phyloP scores from a whole-genome alignment of 1,140 invertebrate species.

The Drosophila murphyi region DNA sequence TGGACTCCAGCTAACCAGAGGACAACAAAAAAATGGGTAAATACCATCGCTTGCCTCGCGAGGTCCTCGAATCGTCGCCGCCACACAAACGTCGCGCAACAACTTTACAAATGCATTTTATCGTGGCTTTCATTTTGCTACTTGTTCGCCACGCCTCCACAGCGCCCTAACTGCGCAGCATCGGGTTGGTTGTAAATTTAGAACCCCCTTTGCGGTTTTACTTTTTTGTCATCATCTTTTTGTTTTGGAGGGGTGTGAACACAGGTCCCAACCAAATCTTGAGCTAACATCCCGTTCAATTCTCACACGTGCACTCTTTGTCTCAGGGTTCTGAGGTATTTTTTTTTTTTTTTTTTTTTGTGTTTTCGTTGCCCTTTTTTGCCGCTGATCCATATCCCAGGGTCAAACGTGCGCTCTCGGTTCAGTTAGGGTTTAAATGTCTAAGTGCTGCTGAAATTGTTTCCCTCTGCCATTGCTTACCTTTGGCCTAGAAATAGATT shows the following conservation, averaged over 20 bases:
- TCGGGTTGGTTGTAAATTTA: conserved; percentile 74
- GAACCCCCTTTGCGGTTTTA: conserved; percentile 68
- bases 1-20: conserved; percentile 33
- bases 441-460: conserved; percentile 80
- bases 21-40: conserved; percentile 35
- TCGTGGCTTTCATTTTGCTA: conserved; percentile 74
- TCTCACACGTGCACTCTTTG: conserved; percentile 57
- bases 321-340: conserved; percentile 28
- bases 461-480: conserved; percentile 68
- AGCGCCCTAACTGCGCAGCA: conserved; percentile 38
- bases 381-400: conserved; percentile 23
- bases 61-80: conserved; percentile 76
- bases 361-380: conserved; percentile 33
- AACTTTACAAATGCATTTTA: conserved; percentile 77
- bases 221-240: conserved; percentile 49
- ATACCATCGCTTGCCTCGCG: conserved; percentile 52
- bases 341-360: conserved; percentile 10
- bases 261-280: conserved; percentile 59
- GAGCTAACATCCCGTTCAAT: conserved; percentile 55
- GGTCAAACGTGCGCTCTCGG: conserved; percentile 77
- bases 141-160: conserved; percentile 64
- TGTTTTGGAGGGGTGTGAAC: conserved; percentile 14
- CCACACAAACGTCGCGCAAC: conserved; percentile 57
- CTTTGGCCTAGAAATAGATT: conserved; percentile 33
- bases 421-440: conserved; percentile 80